Evolutionary conservation across 2,888 invertebrate genomes (phyloP).

Genomic region (Theodoxus fluviatilis): DNA sequence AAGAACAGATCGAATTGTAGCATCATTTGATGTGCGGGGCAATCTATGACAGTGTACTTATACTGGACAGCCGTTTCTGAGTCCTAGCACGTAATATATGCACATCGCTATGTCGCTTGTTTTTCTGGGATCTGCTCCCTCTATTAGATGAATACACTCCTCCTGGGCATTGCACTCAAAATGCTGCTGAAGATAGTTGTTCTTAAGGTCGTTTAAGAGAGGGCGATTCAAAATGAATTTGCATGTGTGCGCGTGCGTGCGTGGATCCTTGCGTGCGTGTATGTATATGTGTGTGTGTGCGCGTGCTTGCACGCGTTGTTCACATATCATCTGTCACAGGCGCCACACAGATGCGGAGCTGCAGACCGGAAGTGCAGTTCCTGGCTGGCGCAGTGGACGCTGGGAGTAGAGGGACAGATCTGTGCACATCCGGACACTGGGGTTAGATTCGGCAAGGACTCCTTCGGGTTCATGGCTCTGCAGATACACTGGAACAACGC

Average conservation of each 20-base stretch:
- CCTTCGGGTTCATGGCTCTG: constrained; percentile 39
- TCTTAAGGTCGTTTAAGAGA: too few species aligned
- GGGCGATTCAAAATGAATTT: too few species aligned
- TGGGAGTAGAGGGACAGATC: constrained; percentile 44
- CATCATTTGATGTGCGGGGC: too few species aligned
- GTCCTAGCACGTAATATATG: too few species aligned
- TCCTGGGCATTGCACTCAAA: too few species aligned
- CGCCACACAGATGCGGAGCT: constrained; percentile 42
- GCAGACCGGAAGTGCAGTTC: constrained; percentile 41
- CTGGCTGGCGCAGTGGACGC: constrained; percentile 51
- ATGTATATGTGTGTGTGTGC: constrained; percentile 4
- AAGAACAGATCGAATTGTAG: too few species aligned
- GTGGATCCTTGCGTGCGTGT: background rate
- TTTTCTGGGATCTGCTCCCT: too few species aligned
- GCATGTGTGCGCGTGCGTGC: constrained; percentile 4
- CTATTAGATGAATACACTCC: too few species aligned
- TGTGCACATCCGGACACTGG: constrained; percentile 42
- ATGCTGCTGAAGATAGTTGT: too few species aligned
- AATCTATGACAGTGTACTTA: too few species aligned
- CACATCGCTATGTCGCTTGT: too few species aligned
- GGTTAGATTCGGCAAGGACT: constrained; percentile 45
- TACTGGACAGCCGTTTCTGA: too few species aligned
- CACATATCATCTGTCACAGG: constrained; percentile 25
- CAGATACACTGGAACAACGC: constrained; percentile 56
- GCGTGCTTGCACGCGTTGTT: background rate